A percentile compares a stretch with the other conserved stretches of the same genome.
These are phyloP conservation scores for Apis dorsata DNA, from an alignment of 1,140 invertebrate species.

Conservation along the genomic window DNA sequence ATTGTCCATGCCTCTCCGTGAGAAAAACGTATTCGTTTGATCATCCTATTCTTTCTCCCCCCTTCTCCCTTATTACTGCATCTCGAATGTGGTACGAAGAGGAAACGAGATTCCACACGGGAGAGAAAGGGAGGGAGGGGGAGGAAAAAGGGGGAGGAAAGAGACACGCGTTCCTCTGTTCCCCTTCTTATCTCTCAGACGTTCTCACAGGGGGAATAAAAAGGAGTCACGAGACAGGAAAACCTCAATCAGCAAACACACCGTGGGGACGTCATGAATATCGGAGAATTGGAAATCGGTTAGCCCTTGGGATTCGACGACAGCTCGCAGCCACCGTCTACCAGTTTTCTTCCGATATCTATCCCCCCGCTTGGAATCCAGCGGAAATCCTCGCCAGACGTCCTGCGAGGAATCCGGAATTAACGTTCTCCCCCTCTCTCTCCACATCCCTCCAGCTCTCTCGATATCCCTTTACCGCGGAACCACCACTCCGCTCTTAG, in stretches of 20 bases:
- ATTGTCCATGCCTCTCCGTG: too few relatives aligned
- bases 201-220: conserved; percentile 35
- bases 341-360: conserved; percentile 29
- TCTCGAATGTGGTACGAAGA: too few relatives aligned
- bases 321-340: conserved; percentile 18
- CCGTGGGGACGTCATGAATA: conserved; percentile 64
- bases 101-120: too few relatives aligned
- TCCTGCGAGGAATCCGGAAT: conserved; percentile 49
- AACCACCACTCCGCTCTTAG: conserved; percentile 18
- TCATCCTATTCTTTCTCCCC: too few relatives aligned
- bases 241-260: conserved; percentile 65
- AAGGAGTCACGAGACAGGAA: conserved; percentile 49
- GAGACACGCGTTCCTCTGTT: neutral
- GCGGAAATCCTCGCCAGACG: conserved; percentile 41
- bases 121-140: neutral
- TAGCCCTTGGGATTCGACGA: conserved; percentile 54
- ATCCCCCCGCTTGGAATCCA: neutral
- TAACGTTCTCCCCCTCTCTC: conserved; percentile 29
- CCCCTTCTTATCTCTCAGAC: neutral
- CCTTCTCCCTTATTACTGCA: too few relatives aligned
- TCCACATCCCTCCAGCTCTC: conserved; percentile 7
- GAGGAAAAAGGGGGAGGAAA: neutral
- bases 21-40: too few relatives aligned
- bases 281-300: conserved; percentile 71
- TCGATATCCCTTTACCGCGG: conserved; percentile 35